Conservation (phyloP, 1,140 invertebrate species). For the Platyura marginata region DNA sequence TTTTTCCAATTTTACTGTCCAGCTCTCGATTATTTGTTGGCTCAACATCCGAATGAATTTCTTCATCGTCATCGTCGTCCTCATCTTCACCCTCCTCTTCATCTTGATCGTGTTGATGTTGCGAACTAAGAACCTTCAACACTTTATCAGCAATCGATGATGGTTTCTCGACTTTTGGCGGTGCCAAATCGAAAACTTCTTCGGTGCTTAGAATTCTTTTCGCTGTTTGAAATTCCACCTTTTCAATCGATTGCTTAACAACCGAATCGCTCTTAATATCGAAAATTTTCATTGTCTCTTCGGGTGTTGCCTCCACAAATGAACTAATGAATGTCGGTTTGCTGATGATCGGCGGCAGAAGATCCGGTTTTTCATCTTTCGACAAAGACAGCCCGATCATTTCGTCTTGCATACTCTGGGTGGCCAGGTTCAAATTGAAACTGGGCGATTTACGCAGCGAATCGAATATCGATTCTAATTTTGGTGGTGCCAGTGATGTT, state of each 20-base stretch:
- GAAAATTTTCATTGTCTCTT: constrained; percentile 15
- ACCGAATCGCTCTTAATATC: constrained; percentile 15
- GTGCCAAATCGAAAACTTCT: constrained; percentile 15
- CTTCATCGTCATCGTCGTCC: no score
- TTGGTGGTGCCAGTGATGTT: constrained; percentile 6
- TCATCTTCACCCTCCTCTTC: neutral
- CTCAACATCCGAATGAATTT: neutral
- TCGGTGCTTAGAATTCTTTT: constrained; percentile 17
- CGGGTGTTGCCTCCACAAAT: constrained; percentile 6
- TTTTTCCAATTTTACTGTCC: neutral
- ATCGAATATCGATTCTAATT: constrained; percentile 11
- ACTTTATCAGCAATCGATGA: constrained; percentile 39
- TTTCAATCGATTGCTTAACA: constrained; percentile 23
- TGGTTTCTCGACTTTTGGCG: constrained; percentile 17
- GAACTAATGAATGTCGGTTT: neutral
- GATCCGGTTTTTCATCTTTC: neutral
- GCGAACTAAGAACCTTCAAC: constrained; percentile 30
- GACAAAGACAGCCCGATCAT: neutral
- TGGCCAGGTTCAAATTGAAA: constrained; percentile 20
- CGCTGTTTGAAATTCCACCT: constrained; percentile 32
- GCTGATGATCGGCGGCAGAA: constrained; percentile 17
- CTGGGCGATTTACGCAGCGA: constrained; percentile 20
- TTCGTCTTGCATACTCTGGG: constrained; percentile 10
- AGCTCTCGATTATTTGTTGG: neutral
- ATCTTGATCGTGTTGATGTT: constrained; percentile 13